Evolutionary conservation across 1,140 invertebrate genomes (phyloP), one percentile per base, ranked within the genome.

Genomic region (Neelides sp.): DNA sequence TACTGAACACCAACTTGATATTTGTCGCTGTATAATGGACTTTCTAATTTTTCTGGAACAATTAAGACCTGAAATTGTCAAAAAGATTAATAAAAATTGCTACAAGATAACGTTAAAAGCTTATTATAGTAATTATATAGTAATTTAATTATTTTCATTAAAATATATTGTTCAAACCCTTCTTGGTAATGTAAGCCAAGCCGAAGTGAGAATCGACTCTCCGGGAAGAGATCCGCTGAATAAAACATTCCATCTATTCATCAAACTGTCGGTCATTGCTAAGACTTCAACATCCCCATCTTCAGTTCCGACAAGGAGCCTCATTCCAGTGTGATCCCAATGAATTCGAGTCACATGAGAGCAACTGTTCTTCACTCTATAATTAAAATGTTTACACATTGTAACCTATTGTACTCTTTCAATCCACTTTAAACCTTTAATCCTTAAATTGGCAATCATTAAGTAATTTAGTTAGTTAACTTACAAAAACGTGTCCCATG

Each of bases 271-370:
- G 60, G 78, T 79, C 49, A 82, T 78, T 52, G 73, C 76, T 72
- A 78, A 91, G 15, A 92, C 74, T 50, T 80, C 78, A 1, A 89
- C 77, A 50, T 75, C 75, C 2, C 87, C 88, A 36, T 71, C 75
- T 36, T 76, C 73, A 58, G 84, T 85, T 0, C 77, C 83, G 1
- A 89, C 70, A 1, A 90, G 70, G 1, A 92, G 63, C 54, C 83
- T 77, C 42, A 82, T 79, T 5, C 86, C 86, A 51, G 78, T 77
- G 26, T 78, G 70, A 68, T 88, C 85, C 88, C 88, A 91, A 69
- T 90, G 82, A 15, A 91, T 62, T 13, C 80, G 77, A 15, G 82
- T 85, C 5, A 90, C 76, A 46, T 76, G 72, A 19, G 71, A 66
- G 27, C 64, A 64, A 55, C 71, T 66, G 59, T 71, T 71, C 63